phyloP scores from a whole-genome alignment of 2,888 invertebrate species.

The Leuctra nigra region DNA sequence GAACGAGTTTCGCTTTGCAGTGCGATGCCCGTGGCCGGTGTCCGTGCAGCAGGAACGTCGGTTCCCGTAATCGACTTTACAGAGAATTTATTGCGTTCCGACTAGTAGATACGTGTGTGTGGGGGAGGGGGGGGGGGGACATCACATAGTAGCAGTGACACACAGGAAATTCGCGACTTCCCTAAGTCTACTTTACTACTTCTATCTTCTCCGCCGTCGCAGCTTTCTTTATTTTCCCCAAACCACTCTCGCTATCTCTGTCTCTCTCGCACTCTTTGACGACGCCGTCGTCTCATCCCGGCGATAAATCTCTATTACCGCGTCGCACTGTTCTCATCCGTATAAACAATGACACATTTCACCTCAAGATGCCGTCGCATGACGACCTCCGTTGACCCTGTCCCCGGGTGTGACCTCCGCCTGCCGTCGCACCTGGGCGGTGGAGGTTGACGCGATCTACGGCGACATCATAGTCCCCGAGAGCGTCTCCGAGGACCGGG shows the following conservation, averaged over 20 bases:
- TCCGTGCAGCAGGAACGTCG: neutral
- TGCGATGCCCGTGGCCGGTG: neutral
- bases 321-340: conserved; percentile 3
- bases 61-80: conserved; percentile 7
- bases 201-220: conserved; percentile 19
- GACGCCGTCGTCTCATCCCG: conserved; percentile 14
- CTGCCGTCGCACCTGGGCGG: neutral
- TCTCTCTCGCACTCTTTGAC: conserved; percentile 21
- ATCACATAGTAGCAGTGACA: neutral
- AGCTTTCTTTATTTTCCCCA: conserved; percentile 18
- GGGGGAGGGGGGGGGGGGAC: neutral
- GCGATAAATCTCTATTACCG: conserved; percentile 23
- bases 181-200: conserved; percentile 12
- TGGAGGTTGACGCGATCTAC: neutral
- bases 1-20: neutral
- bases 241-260: conserved; percentile 25
- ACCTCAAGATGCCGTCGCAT: neutral
- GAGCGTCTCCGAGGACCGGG: too few species aligned
- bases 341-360: conserved; percentile 22
- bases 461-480: too few species aligned
- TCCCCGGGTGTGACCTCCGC: conserved; percentile 19
- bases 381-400: conserved; percentile 16
- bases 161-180: conserved; percentile 12
- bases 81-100: conserved; percentile 5
- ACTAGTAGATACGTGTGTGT: neutral